Base-by-base conservation (phyloP, 1,140 invertebrate species). In the Chrysomallon squamiferum region DNA sequence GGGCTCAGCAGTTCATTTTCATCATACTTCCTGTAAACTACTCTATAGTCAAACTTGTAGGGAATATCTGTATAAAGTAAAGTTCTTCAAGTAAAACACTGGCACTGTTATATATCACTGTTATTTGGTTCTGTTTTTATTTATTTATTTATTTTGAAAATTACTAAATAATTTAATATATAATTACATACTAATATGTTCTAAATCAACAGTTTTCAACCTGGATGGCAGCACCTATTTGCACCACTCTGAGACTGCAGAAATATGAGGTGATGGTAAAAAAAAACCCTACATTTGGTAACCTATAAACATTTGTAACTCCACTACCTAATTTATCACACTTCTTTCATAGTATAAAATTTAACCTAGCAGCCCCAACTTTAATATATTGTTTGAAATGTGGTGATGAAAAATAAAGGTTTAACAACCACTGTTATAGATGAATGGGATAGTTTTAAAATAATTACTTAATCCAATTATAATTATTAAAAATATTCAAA, bases 1-100 rank as follows among this genome's bases (percentile, higher is more conserved):
- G 64, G 68, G 2, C 62, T 52, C 33, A 77, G 35, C 22, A 81
- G 27, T 49, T 73, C 66, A 27, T 71, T 29, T 41, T 58, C 15
- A 57, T 68, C 22, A n/a, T 65, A 56, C 18, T 61, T 56, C 32
- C 66, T 57, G 56, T 75, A 70, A 2, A 66, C 49, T 41, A 77
- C 60, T 13, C 72, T 60, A 50, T 75, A 77, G 41, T 73, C 71
- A 73, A 81, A 81, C 52, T 72, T 68, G 68, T 68, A 77, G 0
- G 79, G 79, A 9, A 73, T 71, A 67, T 81, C 79, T 81, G 69
- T 3, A 56, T 50, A 18, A 77, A 63, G 45, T 29, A 47, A 0
- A 59, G 56, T n/a, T 27, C 29, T 38, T 56, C n/a, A 49, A 7
- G 49, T 11, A 2, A 59, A 41, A 20, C 38, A 13, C 0, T 29